Percentiles rank a stretch among this genome's conserved stretches.
Evolutionary conservation across 2,797 vertebrate species (phyloP).

Genomic region (Pseudomugil tenellus): DNA sequence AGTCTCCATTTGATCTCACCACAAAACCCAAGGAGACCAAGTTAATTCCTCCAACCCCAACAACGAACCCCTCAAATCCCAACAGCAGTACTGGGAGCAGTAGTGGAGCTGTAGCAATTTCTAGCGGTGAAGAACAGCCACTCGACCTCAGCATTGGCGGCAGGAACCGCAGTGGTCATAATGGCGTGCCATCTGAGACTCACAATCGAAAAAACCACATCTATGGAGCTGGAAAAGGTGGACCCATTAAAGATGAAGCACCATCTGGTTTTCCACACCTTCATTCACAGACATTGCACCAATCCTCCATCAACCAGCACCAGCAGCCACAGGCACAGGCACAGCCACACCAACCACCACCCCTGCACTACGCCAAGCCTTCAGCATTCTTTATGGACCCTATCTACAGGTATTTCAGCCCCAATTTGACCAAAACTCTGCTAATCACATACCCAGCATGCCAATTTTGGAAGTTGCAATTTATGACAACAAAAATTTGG

Average conservation of each 20-base stretch:
- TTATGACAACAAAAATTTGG: conserved; percentile 9
- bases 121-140: conserved; percentile 91
- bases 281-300: conserved; percentile 85
- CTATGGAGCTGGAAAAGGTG: conserved; percentile 86
- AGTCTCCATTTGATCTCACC: conserved; percentile 98
- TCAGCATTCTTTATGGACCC: conserved; percentile 99
- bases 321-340: conserved; percentile 82
- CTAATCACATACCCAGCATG: neutral
- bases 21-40: conserved; percentile 94
- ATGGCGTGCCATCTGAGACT: conserved; percentile 83
- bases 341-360: conserved; percentile 88
- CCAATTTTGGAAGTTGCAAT: neutral
- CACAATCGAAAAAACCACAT: conserved; percentile 90
- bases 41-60: conserved; percentile 78
- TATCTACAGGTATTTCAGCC: conserved; percentile 98
- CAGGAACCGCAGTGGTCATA: conserved; percentile 90
- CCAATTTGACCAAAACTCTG: conserved; percentile 71
- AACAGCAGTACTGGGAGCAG: conserved; percentile 65
- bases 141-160: conserved; percentile 96
- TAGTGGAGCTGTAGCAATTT: conserved; percentile 64
- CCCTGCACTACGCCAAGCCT: conserved; percentile 97
- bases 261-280: conserved; percentile 78
- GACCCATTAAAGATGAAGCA: conserved; percentile 82
- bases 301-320: conserved; percentile 74
- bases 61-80: conserved; percentile 79